Evolutionary conservation across 2,888 invertebrate genomes (phyloP).

Genomic region (Pristionchus japonicus): DNA sequence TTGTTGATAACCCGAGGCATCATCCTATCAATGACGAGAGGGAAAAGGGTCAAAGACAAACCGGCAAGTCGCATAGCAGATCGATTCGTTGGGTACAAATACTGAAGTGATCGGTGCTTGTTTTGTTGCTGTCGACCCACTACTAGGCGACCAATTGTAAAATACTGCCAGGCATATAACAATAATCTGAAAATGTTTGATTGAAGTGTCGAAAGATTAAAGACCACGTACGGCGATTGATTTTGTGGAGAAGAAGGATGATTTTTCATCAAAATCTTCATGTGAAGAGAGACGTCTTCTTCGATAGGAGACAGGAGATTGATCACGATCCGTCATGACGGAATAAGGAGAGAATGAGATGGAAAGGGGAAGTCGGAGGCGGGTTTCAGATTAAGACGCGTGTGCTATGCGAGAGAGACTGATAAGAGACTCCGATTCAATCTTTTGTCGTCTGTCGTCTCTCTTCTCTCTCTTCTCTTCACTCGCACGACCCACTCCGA

Average conservation of each 20-base stretch:
- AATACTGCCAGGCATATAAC: neutral
- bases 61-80: conserved; percentile 40
- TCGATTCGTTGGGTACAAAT: conserved; percentile 25
- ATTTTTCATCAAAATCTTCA: neutral
- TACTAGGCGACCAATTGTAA: neutral
- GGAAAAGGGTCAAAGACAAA: conserved; percentile 3
- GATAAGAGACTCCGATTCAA: conserved; percentile 38
- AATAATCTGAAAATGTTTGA: neutral
- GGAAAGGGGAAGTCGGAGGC: neutral
- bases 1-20: neutral
- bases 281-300: neutral
- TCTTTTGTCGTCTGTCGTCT: neutral
- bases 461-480: conserved; percentile 1
- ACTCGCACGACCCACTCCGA: neutral
- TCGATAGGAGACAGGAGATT: neutral
- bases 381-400: conserved; percentile 34
- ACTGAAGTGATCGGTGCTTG: neutral
- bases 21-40: conserved; percentile 14
- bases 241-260: conserved; percentile 4
- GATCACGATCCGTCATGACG: neutral
- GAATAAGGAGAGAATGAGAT: neutral
- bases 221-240: neutral
- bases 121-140: conserved; percentile 12
- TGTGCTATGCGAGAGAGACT: conserved; percentile 11
- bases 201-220: too few species aligned